A percentile compares a stretch with the other conserved stretches of the same genome.
Evolutionary conservation across 1,140 invertebrate genomes (phyloP).

Genomic region (Panulirus ornatus): DNA sequence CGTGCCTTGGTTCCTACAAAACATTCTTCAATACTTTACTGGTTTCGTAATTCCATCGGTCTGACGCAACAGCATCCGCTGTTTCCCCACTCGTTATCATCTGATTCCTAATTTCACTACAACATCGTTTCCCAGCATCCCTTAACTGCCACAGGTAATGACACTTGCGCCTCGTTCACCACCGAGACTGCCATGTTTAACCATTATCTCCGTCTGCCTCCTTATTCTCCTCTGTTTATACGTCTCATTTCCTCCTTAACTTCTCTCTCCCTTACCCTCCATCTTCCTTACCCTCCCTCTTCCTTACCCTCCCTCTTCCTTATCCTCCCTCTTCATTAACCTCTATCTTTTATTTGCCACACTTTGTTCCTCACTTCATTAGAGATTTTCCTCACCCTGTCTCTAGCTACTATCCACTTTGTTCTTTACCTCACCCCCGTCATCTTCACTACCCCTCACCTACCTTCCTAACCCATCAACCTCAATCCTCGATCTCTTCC

Average conservation of each 20-base stretch:
- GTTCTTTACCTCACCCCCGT: no score
- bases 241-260: neutral
- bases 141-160: neutral
- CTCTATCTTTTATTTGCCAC: neutral
- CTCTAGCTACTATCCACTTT: neutral
- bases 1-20: no score
- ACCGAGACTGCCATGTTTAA: neutral
- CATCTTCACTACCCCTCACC: neutral
- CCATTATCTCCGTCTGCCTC: neutral
- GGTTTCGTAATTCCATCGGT: neutral
- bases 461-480: neutral
- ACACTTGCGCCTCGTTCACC: neutral
- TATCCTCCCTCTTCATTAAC: neutral
- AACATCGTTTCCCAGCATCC: neutral
- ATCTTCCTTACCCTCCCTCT: neutral
- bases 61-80: neutral
- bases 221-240: neutral
- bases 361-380: neutral
- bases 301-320: neutral
- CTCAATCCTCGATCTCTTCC: neutral
- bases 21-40: no score
- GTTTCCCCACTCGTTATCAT: neutral
- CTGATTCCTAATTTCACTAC: neutral
- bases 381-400: neutral
- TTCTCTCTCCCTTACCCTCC: neutral